A percentile compares a stretch with the other conserved stretches of the same genome.
Evolutionary conservation across 2,888 invertebrate genomes (phyloP).

Genomic region (Slavum lentiscoides): DNA sequence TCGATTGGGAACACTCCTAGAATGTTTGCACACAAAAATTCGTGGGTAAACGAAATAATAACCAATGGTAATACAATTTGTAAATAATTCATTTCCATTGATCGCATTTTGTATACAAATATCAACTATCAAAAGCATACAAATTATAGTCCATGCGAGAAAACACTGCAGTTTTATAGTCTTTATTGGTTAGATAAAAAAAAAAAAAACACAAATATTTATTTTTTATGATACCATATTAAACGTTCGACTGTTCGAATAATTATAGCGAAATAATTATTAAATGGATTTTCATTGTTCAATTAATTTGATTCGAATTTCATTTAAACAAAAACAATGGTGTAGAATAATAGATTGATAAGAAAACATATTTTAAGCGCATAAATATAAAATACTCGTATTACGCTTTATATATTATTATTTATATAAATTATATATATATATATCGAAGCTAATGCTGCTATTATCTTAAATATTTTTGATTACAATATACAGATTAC

Average conservation of each 20-base stretch:
- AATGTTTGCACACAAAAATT: constrained; percentile 13
- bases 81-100: neutral
- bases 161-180: neutral
- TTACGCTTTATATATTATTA: too few relatives aligned
- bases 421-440: too few relatives aligned
- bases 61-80: neutral
- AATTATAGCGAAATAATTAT: neutral
- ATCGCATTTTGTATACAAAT: neutral
- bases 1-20: constrained; percentile 46
- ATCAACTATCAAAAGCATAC: neutral
- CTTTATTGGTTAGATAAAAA: neutral
- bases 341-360: too few relatives aligned
- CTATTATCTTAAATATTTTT: neutral
- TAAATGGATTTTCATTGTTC: neutral
- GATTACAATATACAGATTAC: neutral
- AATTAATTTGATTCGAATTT: too few relatives aligned
- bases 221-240: neutral
- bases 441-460: neutral
- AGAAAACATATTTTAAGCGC: too few relatives aligned
- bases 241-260: neutral
- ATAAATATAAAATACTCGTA: too few relatives aligned
- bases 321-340: too few relatives aligned
- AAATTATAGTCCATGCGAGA: neutral
- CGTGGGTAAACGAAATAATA: neutral
- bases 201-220: neutral